These are phyloP conservation scores for Andrena fulva DNA, from an alignment of 2,888 invertebrate genomes.

Conservation along the genomic window DNA sequence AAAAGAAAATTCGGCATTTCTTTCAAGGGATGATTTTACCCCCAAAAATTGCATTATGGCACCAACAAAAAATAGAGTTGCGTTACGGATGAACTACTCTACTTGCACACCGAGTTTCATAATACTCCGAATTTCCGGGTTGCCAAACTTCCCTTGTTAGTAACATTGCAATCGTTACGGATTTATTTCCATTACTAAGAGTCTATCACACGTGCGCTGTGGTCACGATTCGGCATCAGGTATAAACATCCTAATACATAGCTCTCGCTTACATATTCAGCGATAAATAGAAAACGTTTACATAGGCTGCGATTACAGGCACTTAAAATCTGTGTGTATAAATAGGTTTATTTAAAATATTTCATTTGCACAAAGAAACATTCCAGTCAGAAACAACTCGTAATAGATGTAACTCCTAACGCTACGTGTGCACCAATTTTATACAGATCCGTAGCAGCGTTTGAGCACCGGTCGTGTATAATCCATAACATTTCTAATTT, in stretches of 20 bases:
- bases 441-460: constrained; percentile 36
- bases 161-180: neutral
- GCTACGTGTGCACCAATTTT: constrained; percentile 14
- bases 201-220: neutral
- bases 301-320: constrained; percentile 14
- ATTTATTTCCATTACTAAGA: constrained; percentile 18
- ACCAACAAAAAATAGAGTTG: too few relatives aligned
- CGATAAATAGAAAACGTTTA: constrained; percentile 16
- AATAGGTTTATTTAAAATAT: neutral
- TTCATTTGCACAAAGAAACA: neutral
- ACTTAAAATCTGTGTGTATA: constrained; percentile 4
- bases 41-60: too few relatives aligned
- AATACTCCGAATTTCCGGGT: too few relatives aligned
- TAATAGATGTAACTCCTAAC: constrained; percentile 8
- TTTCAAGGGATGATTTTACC: too few relatives aligned
- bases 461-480: constrained; percentile 21
- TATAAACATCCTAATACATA: constrained; percentile 1
- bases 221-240: neutral
- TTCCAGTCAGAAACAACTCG: neutral
- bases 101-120: too few relatives aligned
- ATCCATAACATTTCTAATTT: constrained; percentile 33
- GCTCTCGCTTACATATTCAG: neutral
- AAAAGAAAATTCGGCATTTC: too few relatives aligned
- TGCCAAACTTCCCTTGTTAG: too few relatives aligned
- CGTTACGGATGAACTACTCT: too few relatives aligned